Base-by-base conservation (phyloP, 2,888 invertebrate species). In the Volucella inanis region DNA sequence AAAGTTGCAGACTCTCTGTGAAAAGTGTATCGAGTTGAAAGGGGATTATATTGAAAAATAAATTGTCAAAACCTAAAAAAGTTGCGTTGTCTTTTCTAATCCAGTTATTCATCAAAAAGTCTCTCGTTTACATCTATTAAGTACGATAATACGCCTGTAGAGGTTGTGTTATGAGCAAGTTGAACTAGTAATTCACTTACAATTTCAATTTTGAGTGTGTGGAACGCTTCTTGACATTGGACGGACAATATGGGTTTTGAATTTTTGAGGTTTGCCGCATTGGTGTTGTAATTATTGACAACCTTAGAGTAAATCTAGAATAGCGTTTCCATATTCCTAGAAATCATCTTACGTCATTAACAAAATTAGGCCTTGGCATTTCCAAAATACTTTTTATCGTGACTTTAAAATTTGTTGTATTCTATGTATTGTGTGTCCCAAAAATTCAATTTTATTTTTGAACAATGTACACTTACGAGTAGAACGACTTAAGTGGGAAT, bases 391-490 rank as follows among this genome's bases (percentile, higher is more conserved):
- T 67, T 87, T 87, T 38, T 8, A 43, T 15, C 64, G 15, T n/a
- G 74, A 65, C 55, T 78, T 86, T 54, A 43, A 74, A 85, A 75
- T 72, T 75, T 67, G 31, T 79, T 74, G 11, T 41, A 70, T 41
- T 54, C 18, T 10, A 1, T 18, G 18, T 18, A 83, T 70, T 8
- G 18, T 61, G 41, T 81, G 74, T 10, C 84, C 54, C 18, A 80
- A 43, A 15, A 68, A 79, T 41, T 87, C 72, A 14, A 84, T 81
- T 54, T 74, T 22, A 22, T 87, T 50, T 71, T 84, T 31, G 18
- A 64, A 79, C 54, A 84, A 84, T 41, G 14, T 15, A 49, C 85
- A 79, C 75, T 87, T 87, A n/a, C n/a, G n/a, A n/a, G n/a, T n/a
- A 2, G 10, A 6, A 49, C 22, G 14, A 31, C 80, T 81, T 54